Evolutionary conservation across 2,888 invertebrate genomes (phyloP), one percentile per base, ranked within the genome.

Genomic region (Coelogynopora nodosa): DNA sequence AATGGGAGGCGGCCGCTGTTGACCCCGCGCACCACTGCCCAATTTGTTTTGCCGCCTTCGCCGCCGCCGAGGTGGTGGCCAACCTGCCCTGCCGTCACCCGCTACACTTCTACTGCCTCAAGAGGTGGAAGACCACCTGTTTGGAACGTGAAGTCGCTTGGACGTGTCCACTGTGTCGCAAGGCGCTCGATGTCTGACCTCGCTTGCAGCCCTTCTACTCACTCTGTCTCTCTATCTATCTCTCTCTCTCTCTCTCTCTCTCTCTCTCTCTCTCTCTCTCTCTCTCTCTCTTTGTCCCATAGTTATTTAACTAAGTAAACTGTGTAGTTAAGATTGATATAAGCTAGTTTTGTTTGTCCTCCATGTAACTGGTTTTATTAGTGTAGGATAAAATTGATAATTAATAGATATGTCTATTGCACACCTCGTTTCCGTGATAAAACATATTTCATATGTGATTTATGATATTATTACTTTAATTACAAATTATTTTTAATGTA

Each of bases 101-200:
- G 10, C 74, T 74, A 13, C 74, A 74, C 74, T 74, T 74, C 74
- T 74, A 74, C 74, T 74, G 74, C 74, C 74, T 74, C 23, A 74
- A 74, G 74, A 74, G 27, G 23, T 74, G 74, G 74, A 74, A 74
- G 23, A 5, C 5, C 10, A 74, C 74, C 74, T 74, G 74, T 74
- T 26, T 74, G 74, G 74, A 74, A 26, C 74, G 74, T 23, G 74
- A 74, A 26, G 74, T 74, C 23, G 74, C 74, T 26, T 74, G 74
- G 74, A 74, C 74, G 5, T 74, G 74, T 26, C 74, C 74, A 13
- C 74, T 74, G 23, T 74, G 74, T 74, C 74, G 74, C 2, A 74
- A 23, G 23, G 23, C 23, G 2, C 74, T 74, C 23, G 74, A 74
- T 74, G 74, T 74, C 74, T 74, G 23, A 74, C 10, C 74, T 74